phyloP scores from a whole-genome alignment of 2,797 vertebrate genomes.

The Staurois parvus region DNA sequence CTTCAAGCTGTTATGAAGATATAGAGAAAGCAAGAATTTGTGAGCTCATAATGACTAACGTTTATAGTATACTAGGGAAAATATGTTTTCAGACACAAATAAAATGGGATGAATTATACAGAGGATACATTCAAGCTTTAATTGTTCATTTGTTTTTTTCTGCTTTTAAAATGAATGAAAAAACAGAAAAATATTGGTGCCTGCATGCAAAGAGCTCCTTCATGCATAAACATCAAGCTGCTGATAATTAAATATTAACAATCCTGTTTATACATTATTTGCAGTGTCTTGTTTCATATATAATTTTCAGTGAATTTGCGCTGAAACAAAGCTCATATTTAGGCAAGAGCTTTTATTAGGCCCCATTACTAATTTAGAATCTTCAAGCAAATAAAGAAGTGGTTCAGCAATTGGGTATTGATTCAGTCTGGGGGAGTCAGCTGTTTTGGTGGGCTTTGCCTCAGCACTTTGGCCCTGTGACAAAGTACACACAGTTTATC shows the following conservation, averaged over 20 bases:
- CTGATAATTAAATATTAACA: conserved; percentile 49
- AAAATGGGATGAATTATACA: background rate
- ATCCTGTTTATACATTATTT: conserved; percentile 37
- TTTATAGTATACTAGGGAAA: background rate
- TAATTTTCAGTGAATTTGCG: background rate
- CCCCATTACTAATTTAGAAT: conserved; percentile 48
- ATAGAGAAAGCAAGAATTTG: too few species aligned
- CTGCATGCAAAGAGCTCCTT: background rate
- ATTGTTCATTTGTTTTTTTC: conserved; percentile 6
- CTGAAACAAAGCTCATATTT: conserved; percentile 26
- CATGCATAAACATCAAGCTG: conserved; percentile 29
- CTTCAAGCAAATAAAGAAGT: conserved; percentile 24
- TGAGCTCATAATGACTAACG: background rate
- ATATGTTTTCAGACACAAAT: background rate
- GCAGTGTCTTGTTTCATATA: conserved; percentile 29
- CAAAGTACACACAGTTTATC: conserved; percentile 48
- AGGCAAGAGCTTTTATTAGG: conserved; percentile 40
- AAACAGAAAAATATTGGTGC: conserved; percentile 1
- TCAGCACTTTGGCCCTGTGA: conserved; percentile 46
- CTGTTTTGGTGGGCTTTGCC: conserved; percentile 40
- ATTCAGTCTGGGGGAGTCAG: conserved; percentile 51
- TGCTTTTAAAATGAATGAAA: conserved; percentile 10
- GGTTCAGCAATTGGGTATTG: conserved; percentile 44
- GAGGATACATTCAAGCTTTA: background rate
- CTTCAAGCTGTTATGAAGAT: too few species aligned